Evolutionary conservation across 2,797 vertebrate species (phyloP).

Genomic region (Cossypha niveicapilla): DNA sequence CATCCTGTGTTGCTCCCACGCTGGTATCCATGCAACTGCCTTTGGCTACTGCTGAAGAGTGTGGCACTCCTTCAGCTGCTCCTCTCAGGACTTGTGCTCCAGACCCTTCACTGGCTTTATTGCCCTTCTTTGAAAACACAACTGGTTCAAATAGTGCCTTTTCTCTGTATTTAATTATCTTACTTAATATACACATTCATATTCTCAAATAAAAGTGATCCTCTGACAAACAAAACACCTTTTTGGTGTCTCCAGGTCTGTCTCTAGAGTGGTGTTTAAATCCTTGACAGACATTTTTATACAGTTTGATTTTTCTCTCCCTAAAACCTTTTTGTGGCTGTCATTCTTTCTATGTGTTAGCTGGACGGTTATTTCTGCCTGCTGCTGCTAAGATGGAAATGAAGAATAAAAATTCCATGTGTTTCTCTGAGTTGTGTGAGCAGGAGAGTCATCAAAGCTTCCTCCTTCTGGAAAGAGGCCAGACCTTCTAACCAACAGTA

Average conservation of each 20-base stretch:
- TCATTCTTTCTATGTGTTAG: constrained; percentile 14
- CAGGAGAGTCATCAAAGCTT: neutral
- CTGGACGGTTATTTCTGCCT: neutral
- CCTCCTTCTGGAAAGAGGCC: neutral
- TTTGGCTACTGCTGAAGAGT: neutral
- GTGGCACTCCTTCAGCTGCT: neutral
- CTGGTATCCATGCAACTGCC: neutral
- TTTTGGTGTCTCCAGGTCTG: neutral
- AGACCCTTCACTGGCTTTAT: neutral
- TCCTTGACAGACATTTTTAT: neutral
- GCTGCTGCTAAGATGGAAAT: neutral
- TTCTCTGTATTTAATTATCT: neutral
- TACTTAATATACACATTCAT: neutral
- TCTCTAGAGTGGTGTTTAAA: neutral
- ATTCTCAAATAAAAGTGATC: neutral
- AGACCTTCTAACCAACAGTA: neutral
- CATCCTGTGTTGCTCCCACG: fast-evolving
- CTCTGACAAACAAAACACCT: neutral
- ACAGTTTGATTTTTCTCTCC: neutral
- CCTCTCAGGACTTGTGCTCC: neutral
- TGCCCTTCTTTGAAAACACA: neutral
- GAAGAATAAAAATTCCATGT: neutral
- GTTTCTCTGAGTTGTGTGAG: neutral
- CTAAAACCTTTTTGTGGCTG: neutral
- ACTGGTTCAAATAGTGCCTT: neutral